These are phyloP conservation scores for Pollenia angustigena DNA, from an alignment of 2,888 invertebrate species.

Conservation along the genomic window DNA sequence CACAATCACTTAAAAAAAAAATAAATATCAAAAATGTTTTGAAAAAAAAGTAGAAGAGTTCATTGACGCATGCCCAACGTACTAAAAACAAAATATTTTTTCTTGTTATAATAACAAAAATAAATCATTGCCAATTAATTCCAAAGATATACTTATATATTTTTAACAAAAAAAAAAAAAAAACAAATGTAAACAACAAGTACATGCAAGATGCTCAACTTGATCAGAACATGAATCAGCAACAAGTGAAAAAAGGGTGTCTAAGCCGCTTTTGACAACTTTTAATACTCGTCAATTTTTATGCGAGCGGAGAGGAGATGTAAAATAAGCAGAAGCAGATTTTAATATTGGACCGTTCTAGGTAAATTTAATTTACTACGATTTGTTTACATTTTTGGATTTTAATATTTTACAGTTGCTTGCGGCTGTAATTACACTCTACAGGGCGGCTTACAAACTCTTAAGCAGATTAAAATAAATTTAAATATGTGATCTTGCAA, in stretches of 20 bases:
- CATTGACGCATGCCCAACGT: conserved; percentile 10
- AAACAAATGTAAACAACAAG: conserved; percentile 15
- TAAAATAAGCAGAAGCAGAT: neutral
- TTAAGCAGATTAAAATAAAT: neutral
- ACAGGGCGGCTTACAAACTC: neutral
- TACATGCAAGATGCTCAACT: neutral
- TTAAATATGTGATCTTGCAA: no score
- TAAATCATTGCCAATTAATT: conserved; percentile 35
- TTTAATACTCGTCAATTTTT: neutral
- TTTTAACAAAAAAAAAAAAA: neutral
- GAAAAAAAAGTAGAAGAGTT: conserved; percentile 35
- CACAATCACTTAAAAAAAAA: neutral
- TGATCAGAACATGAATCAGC: conserved; percentile 53
- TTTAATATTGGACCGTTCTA: neutral
- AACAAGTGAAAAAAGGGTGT: conserved; percentile 42
- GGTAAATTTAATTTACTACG: conserved; percentile 14
- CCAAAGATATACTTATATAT: neutral
- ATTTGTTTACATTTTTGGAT: conserved; percentile 42
- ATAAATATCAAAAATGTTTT: neutral
- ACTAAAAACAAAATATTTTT: neutral
- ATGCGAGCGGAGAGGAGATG: neutral
- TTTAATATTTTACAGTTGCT: neutral
- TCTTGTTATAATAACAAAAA: conserved; percentile 1
- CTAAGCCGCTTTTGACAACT: conserved; percentile 17
- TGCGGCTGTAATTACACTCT: neutral